Evolutionary conservation across 2,113 vertebrate genomes (phyloP).

Genomic region (Asarcornis scutulata): DNA sequence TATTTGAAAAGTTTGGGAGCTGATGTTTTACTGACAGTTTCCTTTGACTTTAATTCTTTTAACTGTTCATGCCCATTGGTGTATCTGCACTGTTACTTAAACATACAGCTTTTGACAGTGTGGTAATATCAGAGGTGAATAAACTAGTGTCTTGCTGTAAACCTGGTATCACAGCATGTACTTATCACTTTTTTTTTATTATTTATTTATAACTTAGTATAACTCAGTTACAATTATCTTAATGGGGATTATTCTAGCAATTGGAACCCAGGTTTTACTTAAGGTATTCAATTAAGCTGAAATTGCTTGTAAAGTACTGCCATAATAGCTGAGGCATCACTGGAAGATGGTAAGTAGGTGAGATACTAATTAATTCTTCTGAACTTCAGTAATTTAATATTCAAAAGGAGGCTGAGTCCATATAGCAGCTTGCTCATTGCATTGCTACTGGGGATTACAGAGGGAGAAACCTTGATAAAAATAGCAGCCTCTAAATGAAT

Average conservation of each 20-base stretch:
- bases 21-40: neutral
- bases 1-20: neutral
- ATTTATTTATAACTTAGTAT: neutral
- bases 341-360: conserved; percentile 55
- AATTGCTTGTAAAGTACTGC: conserved; percentile 12
- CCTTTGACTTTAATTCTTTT: conserved; percentile 22
- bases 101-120: neutral
- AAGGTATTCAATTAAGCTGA: conserved; percentile 44
- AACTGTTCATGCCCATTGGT: neutral
- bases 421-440: neutral
- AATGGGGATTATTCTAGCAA: conserved; percentile 16
- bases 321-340: neutral
- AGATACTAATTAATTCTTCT: conserved; percentile 64
- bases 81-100: neutral
- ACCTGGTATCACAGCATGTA: neutral
- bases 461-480: conserved; percentile 23
- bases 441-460: neutral
- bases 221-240: neutral
- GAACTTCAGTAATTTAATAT: conserved; percentile 43
- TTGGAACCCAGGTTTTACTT: conserved; percentile 48
- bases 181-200: neutral
- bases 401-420: neutral
- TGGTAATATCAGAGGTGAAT: neutral
- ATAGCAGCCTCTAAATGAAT: neutral
- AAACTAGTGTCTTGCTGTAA: neutral